Evolutionary conservation across 2,797 vertebrate species (phyloP).

Genomic region (Alexandromys oeconomus): DNA sequence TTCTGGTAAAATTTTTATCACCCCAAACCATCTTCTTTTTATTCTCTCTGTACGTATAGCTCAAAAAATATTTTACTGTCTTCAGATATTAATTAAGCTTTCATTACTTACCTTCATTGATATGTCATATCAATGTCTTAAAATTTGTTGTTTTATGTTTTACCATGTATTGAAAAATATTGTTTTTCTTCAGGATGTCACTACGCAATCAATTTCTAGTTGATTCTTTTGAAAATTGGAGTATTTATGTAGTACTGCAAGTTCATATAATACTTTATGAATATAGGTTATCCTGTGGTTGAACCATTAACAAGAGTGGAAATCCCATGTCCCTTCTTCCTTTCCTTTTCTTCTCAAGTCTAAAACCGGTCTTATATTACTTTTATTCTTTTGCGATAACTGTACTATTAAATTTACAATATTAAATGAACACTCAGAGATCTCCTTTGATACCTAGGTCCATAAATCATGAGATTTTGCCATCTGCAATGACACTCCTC

Average conservation of each 20-base stretch:
- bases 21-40: neutral
- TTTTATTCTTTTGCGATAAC: neutral
- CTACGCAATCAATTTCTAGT: neutral
- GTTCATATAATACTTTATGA: neutral
- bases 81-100: neutral
- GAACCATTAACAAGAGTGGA: neutral
- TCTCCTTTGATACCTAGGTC: neutral
- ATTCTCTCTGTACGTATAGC: neutral
- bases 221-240: neutral
- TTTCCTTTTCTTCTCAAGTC: neutral
- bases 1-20: neutral
- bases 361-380: neutral
- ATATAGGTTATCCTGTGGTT: neutral
- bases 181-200: neutral
- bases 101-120: neutral
- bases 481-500: neutral
- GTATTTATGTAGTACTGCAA: neutral
- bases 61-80: neutral
- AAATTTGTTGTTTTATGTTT: slow-evolving; percentile 25
- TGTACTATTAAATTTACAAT: neutral
- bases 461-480: neutral
- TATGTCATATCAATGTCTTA: slow-evolving; percentile 10
- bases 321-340: neutral
- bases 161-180: neutral
- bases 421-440: neutral